These are phyloP conservation scores for Radopholus similis DNA, from an alignment of 1,140 invertebrate species.

Conservation along the genomic window DNA sequence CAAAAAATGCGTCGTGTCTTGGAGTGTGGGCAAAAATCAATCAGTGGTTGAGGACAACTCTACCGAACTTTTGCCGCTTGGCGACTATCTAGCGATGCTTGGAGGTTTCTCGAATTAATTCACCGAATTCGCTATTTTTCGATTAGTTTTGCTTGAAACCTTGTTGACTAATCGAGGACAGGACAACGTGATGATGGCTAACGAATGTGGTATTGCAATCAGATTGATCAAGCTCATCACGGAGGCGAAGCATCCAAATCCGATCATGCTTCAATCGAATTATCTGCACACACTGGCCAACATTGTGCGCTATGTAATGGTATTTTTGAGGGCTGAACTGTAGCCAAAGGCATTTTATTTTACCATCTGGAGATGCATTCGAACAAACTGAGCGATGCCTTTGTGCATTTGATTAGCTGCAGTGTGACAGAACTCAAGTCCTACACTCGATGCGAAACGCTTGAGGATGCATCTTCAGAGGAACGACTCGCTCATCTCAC, in stretches of 20 bases:
- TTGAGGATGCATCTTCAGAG: not conserved
- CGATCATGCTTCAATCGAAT: conserved; percentile 31
- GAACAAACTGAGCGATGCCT: not conserved
- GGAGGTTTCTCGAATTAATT: conserved; percentile 10
- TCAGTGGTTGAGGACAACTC: conserved; percentile 23
- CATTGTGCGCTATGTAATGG: conserved; percentile 35
- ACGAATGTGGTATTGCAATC: conserved; percentile 22
- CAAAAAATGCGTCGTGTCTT: conserved; percentile 17
- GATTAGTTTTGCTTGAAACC: conserved; percentile 30
- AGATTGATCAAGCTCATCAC: conserved; percentile 26
- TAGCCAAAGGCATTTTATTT: not conserved
- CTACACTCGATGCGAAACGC: not conserved
- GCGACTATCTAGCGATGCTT: conserved; percentile 36
- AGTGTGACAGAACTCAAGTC: not conserved
- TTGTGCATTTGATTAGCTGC: not conserved
- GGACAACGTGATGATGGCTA: conserved; percentile 31
- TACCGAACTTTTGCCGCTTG: conserved; percentile 13
- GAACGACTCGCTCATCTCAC: not conserved
- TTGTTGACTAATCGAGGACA: conserved; percentile 32
- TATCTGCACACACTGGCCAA: conserved; percentile 34
- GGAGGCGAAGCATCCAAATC: conserved; percentile 12
- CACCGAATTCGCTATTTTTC: not conserved
- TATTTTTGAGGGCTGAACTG: conserved; percentile 6
- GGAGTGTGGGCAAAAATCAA: conserved; percentile 23
- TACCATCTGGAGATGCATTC: not conserved